Evolutionary conservation across 2,797 vertebrate species (phyloP).

Genomic region (Mus minutoides): DNA sequence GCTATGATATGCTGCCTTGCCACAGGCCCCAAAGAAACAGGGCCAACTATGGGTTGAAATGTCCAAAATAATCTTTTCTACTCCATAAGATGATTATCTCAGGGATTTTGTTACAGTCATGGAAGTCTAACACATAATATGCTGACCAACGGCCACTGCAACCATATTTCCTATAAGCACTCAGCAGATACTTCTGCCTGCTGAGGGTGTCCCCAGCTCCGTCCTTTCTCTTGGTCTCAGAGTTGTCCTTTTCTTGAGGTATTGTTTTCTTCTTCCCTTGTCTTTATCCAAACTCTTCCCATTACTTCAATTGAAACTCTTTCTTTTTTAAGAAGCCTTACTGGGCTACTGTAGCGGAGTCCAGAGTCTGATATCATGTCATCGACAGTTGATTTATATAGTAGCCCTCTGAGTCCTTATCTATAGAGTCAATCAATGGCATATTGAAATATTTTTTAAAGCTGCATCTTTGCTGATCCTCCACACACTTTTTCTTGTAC

Average conservation of each 20-base stretch:
- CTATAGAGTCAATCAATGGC: neutral
- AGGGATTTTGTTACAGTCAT: neutral
- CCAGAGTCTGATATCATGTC: neutral
- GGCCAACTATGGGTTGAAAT: neutral
- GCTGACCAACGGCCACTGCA: neutral
- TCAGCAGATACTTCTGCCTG: neutral
- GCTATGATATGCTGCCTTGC: neutral
- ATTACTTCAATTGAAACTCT: conserved; percentile 38
- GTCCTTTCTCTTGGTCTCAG: neutral
- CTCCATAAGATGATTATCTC: neutral
- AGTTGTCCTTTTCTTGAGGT: neutral
- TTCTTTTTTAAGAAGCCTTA: neutral
- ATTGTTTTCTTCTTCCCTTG: conserved; percentile 8
- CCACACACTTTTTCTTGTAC: neutral
- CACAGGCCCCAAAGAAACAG: neutral
- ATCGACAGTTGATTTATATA: neutral
- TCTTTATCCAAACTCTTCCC: conserved; percentile 16
- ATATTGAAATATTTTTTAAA: neutral
- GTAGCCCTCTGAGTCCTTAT: neutral
- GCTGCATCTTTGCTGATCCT: neutral
- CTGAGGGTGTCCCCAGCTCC: neutral
- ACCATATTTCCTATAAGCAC: neutral
- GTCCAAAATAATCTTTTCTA: neutral
- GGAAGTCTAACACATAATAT: neutral
- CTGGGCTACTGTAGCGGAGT: neutral